A percentile compares a stretch with the other conserved stretches of the same genome.
Conservation (phyloP, 2,797 vertebrate genomes). For the Thripadectes ignobilis region DNA sequence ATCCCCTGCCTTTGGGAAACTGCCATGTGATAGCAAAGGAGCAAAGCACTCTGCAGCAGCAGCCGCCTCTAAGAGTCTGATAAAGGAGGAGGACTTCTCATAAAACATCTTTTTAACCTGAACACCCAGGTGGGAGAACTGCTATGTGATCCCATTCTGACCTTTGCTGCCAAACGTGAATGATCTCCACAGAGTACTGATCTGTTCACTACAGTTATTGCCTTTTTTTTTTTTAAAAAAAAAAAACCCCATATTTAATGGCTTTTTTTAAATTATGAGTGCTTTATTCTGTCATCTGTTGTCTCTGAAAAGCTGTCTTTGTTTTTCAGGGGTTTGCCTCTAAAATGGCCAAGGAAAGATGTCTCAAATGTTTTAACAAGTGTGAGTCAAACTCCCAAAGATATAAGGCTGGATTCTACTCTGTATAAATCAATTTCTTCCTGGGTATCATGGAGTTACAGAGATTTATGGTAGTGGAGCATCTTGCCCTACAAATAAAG, state of each 20-base stretch:
- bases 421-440: not conserved
- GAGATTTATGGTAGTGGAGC: not conserved
- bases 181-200: not conserved
- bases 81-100: not conserved
- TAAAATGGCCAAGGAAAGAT: not conserved
- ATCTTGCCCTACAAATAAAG: not conserved
- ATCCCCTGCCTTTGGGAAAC: not conserved
- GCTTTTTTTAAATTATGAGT: not conserved
- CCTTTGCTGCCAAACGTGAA: not conserved
- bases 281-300: not conserved
- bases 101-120: slow-evolving; percentile 16
- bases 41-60: not conserved
- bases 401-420: not conserved
- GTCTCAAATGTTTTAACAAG: not conserved
- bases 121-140: not conserved
- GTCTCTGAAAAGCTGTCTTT: not conserved
- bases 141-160: not conserved
- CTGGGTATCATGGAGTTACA: not conserved
- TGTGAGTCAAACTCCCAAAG: not conserved
- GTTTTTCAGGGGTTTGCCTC: not conserved
- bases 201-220: not conserved
- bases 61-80: not conserved
- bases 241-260: not conserved
- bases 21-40: slow-evolving; percentile 8
- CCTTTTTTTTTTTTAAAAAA: not conserved